Conservation (phyloP, 2,113 vertebrate genomes). For the chimpanzee (Pan troglodytes) region NHGRI_mPanTro3-v2.1_pri NC_072403.2:155749501-155750000, state of each 20-base stretch:
- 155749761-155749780: not conserved
- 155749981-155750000: not conserved
- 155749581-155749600: slow-evolving; percentile 1
- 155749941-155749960: not conserved
- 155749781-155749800: not conserved
- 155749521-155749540: not conserved
- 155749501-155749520: not conserved
- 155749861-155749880: slow-evolving; percentile 14
- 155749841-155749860: not conserved
- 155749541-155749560: slow-evolving; percentile 29
- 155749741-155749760: slow-evolving; percentile 14
- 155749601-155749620: not conserved
- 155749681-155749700: not conserved
- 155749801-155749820: not conserved
- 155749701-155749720: not conserved
- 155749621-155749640: not conserved
- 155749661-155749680: slow-evolving; percentile 3
- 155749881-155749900: not conserved
- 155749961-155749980: not conserved
- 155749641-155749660: not conserved
- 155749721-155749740: not conserved
- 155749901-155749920: not conserved
- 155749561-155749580: slow-evolving; percentile 18
- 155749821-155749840: not conserved
- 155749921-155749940: not conserved